These are phyloP conservation scores for Laspeyria flexula DNA, from an alignment of 2,888 invertebrate genomes.

Conservation along the genomic window DNA sequence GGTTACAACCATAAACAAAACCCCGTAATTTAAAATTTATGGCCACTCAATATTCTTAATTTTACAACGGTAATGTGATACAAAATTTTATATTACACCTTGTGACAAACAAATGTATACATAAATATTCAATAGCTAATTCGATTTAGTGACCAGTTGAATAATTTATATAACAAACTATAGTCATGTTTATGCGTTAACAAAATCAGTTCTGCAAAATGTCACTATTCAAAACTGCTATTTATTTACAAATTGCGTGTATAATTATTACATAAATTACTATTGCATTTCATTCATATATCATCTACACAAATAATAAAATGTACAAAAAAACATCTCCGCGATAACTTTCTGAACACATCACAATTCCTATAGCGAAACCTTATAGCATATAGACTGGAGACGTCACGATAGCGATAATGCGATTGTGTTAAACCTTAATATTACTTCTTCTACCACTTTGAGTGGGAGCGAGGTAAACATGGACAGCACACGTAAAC, in stretches of 20 bases:
- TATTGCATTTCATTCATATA: conserved; percentile 83
- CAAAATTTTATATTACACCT: conserved; percentile 63
- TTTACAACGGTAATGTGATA: conserved; percentile 73
- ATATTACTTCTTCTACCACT: conserved; percentile 5
- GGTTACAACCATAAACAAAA: conserved; percentile 58
- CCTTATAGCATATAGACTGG: conserved; percentile 52
- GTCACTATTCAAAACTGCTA: conserved; percentile 63
- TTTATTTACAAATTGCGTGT: conserved; percentile 79
- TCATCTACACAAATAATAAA: conserved; percentile 76
- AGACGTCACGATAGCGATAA: conserved; percentile 24
- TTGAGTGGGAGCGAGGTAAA: conserved; percentile 13
- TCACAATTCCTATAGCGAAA: conserved; percentile 77
- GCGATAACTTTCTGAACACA: conserved; percentile 75
- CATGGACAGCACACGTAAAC: conserved; percentile 11
- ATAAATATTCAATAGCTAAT: conserved; percentile 52
- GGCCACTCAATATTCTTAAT: conserved; percentile 82
- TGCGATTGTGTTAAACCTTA: conserved; percentile 24
- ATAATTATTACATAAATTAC: conserved; percentile 84
- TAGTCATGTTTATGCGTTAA: conserved; percentile 48
- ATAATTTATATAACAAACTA: conserved; percentile 47
- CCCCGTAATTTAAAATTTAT: conserved; percentile 65
- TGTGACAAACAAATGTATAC: conserved; percentile 52
- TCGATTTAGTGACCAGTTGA: conserved; percentile 63
- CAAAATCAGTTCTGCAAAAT: conserved; percentile 45
- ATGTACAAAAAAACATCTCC: conserved; percentile 75